Conservation (phyloP, 2,888 invertebrate genomes). For the Amblyjoppa proteus region DNA sequence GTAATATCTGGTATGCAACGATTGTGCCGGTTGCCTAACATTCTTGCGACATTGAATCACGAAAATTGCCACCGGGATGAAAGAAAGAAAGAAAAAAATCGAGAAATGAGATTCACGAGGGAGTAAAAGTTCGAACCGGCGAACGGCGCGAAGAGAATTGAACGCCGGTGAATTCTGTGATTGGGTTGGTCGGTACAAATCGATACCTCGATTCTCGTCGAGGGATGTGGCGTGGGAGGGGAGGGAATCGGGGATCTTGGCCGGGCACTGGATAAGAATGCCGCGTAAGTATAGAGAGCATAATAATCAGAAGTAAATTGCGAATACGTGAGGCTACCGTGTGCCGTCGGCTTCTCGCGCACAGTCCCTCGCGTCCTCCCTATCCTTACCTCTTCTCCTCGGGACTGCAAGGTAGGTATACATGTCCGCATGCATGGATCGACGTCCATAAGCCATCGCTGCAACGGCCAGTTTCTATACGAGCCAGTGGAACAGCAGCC, state of each 20-base stretch:
- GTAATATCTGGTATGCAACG: background rate
- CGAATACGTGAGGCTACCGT: slow-evolving; percentile 85
- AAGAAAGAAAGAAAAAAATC: slow-evolving; percentile 4
- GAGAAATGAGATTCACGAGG: slow-evolving; percentile 32
- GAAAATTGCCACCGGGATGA: background rate
- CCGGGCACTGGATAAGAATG: slow-evolving; percentile 54
- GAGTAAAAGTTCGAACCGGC: background rate
- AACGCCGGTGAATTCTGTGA: slow-evolving; percentile 40
- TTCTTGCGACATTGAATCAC: slow-evolving; percentile 21
- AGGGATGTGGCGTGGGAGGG: slow-evolving; percentile 14
- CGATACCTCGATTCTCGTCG: slow-evolving; percentile 58
- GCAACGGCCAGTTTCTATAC: slow-evolving; percentile 26
- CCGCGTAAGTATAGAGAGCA: slow-evolving; percentile 82
- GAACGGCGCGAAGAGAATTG: slow-evolving; percentile 21
- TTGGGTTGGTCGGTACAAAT: slow-evolving; percentile 62
- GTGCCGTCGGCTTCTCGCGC: slow-evolving; percentile 75
- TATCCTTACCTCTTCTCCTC: slow-evolving; percentile 40
- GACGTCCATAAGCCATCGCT: background rate
- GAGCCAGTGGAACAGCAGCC: slow-evolving; percentile 21
- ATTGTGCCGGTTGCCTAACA: background rate
- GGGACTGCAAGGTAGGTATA: slow-evolving; percentile 21
- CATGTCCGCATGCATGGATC: slow-evolving; percentile 8
- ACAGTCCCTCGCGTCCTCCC: slow-evolving; percentile 32
- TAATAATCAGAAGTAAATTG: slow-evolving; percentile 85
- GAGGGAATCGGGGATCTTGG: slow-evolving; percentile 48